Base-by-base conservation (phyloP, 2,797 vertebrate genomes). In the Eptatretus atami region DNA sequence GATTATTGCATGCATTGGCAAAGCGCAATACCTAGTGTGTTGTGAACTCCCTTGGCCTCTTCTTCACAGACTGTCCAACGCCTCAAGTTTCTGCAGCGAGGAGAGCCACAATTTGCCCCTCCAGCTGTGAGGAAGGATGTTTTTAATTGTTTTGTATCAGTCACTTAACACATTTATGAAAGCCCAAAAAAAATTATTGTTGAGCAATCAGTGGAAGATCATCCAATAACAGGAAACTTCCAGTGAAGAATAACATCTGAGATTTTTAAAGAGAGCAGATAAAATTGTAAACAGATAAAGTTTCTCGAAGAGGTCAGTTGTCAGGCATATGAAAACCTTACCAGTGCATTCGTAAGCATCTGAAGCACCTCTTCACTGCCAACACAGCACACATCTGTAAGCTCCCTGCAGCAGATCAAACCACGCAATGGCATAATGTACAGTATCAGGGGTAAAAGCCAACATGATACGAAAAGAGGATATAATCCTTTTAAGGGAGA, bases 361-460 rank as follows among this genome's bases (percentile, higher is more conserved):
- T 73, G 88, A n/a, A 0, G 92, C 92, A 13, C 92, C 90, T 98
- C 90, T 71, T 98, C 88, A 53, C 92, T 96, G 76, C 96, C 92
- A 0, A 82, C 67, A 98, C 82, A 1, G 86, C 96, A 74, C 94
- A 90, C 93, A 68, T 96, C 90, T 0, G 85, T 92, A 70, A 98
- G 78, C 65, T 95, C n/a, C 90, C 73, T 98, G 90, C 64, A 96
- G 77, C 66, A 98, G 75, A 69, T 98, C 90, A n/a, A 55, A 96
- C 92, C 73, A 98, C 0, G 84, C 88, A 64, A 96, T 95, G 69
- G 86, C 82, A 98, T 84, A n/a, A 98, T 98, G 82, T 98, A 66
- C 53, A 6, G n/a, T 2, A 2, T 13, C 64, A n/a, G n/a, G n/a
- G 1, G 68, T 74, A 75, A 78, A 79, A 76, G 76, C 63, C 6